Conservation (phyloP, 2,888 invertebrate genomes). For the Lottia gigantea region DNA sequence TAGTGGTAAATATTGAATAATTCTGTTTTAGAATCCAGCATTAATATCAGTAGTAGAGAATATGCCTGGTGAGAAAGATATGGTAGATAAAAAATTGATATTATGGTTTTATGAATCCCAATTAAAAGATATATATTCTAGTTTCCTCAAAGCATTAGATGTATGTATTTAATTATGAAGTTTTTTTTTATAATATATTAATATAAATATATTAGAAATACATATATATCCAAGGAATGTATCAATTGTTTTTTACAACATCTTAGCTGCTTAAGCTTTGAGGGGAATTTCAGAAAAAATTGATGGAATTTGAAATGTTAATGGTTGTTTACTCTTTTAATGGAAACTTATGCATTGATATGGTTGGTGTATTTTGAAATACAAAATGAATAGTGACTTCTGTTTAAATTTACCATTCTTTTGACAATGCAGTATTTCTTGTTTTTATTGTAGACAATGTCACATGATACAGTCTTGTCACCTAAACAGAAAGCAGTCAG, state of each 20-base stretch:
- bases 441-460: slow-evolving; percentile 70
- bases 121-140: slow-evolving; percentile 80
- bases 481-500: slow-evolving; percentile 83
- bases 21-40: slow-evolving; percentile 60
- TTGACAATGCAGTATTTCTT: too few species aligned
- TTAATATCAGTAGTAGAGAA: slow-evolving; percentile 65
- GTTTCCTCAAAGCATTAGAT: slow-evolving; percentile 80
- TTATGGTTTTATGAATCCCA: slow-evolving; percentile 91
- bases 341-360: too few species aligned
- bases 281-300: neutral
- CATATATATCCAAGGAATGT: too few species aligned
- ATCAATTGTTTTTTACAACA: too few species aligned
- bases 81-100: slow-evolving; percentile 63
- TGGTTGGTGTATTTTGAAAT: too few species aligned
- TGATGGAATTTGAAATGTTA: too few species aligned
- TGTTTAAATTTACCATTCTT: too few species aligned
- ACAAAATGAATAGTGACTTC: too few species aligned
- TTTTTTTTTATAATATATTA: neutral
- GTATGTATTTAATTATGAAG: slow-evolving; percentile 58
- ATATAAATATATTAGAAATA: too few species aligned
- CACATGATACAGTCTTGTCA: slow-evolving; percentile 82
- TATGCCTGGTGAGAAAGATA: slow-evolving; percentile 73
- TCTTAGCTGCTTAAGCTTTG: too few species aligned
- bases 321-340: too few species aligned
- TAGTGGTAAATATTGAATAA: too few species aligned